Conservation (phyloP, 2,113 vertebrate genomes). For the Sminthopsis crassicaudata region DNA sequence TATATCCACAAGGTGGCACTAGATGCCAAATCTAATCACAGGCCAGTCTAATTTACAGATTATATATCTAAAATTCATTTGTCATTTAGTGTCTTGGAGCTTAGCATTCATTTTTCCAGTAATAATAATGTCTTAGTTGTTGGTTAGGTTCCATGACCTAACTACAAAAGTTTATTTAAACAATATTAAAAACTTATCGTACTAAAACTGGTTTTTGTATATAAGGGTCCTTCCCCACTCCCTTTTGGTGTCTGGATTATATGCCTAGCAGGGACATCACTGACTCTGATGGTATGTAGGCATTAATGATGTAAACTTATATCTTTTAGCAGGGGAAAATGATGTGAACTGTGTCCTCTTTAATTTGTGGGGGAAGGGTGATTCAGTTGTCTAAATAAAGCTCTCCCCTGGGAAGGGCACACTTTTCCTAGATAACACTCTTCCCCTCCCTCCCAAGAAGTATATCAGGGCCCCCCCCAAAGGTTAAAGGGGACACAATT, state of each 20-base stretch:
- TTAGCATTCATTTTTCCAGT: background rate
- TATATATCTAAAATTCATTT: background rate
- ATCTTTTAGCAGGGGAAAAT: too few species aligned
- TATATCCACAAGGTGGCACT: slow-evolving; percentile 75
- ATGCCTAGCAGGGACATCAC: background rate
- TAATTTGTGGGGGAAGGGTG: too few species aligned
- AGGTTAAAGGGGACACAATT: too few species aligned
- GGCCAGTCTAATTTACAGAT: background rate
- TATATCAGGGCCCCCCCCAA: too few species aligned
- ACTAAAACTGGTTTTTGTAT: background rate
- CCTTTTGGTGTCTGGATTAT: background rate
- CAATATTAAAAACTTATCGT: background rate
- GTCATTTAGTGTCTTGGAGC: background rate
- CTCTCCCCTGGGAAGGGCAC: too few species aligned
- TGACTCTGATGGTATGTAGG: background rate
- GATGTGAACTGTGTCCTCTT: too few species aligned
- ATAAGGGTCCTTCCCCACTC: background rate
- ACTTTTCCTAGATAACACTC: too few species aligned
- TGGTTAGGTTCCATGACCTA: background rate
- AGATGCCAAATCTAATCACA: slow-evolving; percentile 33
- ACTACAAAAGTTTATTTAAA: background rate
- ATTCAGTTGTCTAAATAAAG: too few species aligned
- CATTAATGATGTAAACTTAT: background rate
- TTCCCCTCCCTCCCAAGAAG: too few species aligned
- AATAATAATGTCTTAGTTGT: background rate